phyloP scores from a whole-genome alignment of 2,797 vertebrate species.

The Eurystomus glaucurus region DNA sequence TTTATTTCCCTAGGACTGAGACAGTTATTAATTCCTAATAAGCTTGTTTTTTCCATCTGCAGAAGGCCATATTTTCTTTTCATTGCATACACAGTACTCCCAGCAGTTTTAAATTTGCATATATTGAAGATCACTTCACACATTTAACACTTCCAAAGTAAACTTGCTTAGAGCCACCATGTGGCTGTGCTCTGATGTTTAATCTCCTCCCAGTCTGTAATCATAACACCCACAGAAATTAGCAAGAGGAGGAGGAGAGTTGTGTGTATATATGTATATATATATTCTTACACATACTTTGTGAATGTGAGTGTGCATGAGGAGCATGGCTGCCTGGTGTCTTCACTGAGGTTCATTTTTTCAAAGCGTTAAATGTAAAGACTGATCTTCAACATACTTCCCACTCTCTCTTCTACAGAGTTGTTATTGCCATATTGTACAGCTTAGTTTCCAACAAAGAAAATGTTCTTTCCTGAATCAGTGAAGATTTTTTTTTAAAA shows the following conservation, averaged over 20 bases:
- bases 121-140: constrained; percentile 62
- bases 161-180: constrained; percentile 25
- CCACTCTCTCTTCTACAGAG: not conserved
- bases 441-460: not conserved
- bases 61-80: constrained; percentile 60
- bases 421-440: not conserved
- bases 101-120: constrained; percentile 74
- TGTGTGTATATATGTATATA: no score
- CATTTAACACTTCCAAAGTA: constrained; percentile 63
- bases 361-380: constrained; percentile 33
- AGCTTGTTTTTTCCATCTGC: constrained; percentile 62
- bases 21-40: constrained; percentile 67
- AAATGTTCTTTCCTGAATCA: constrained; percentile 13
- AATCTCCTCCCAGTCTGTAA: constrained; percentile 1
- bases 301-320: not conserved
- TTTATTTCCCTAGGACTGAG: constrained; percentile 67
- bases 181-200: constrained; percentile 9
- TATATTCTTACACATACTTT: not conserved
- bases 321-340: not conserved
- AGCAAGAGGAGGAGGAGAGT: not conserved
- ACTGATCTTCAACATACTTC: not conserved
- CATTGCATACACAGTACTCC: constrained; percentile 27
- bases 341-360: constrained; percentile 3
- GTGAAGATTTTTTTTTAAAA: not conserved
- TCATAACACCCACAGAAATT: constrained; percentile 8